Base-by-base conservation (phyloP, 1,140 invertebrate genomes). In the Adoxophyes honmai region DNA sequence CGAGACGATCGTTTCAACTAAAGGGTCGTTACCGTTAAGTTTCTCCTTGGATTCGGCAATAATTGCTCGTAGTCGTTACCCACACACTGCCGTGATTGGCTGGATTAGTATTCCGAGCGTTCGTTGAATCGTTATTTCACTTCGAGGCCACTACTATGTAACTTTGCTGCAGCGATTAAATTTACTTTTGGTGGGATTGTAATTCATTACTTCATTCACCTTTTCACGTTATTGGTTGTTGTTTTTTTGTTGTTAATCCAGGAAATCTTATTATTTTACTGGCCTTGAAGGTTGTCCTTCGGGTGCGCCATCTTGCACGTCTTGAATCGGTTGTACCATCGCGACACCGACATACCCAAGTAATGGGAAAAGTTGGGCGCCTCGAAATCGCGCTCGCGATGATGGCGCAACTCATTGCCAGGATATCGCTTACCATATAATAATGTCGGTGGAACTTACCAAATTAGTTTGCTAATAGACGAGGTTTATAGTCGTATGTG, bases 361-460 rank as follows among this genome's bases (percentile, higher is more conserved):
- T 73, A 73, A 76, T 76, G 66, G 73, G 66, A 63, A 76, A 76
- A 76, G 59, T 76, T 76, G 60, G n/a, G 15, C 15, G 63, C 59
- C 52, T 55, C 55, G 21, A 39, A 52, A 64, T 44, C 55, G 62
- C 52, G 13, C 60, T 64, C 42, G 59, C 58, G 60, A 48, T 52
- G 42, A 55, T 16, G 55, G 55, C 56, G 54, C 48, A 34, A 42
- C 52, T 56, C 57, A 42, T 28, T 65, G 59, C 63, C 59, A 61
- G 57, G 42, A 57, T 55, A 62, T 58, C 34, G 52, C 52, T 16
- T 53, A 36, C 52, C 52, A 53, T 53, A 48, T 48, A 48, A 33
- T 48, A 28, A 48, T 48, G 42, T 28, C 42, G 42, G 42, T 48
- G 42, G 42, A 48, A 48, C 18, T 48, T 33, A 48, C 42, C 18